phyloP scores from a whole-genome alignment of 2,888 invertebrate genomes.

The Volucella zonaria region DNA sequence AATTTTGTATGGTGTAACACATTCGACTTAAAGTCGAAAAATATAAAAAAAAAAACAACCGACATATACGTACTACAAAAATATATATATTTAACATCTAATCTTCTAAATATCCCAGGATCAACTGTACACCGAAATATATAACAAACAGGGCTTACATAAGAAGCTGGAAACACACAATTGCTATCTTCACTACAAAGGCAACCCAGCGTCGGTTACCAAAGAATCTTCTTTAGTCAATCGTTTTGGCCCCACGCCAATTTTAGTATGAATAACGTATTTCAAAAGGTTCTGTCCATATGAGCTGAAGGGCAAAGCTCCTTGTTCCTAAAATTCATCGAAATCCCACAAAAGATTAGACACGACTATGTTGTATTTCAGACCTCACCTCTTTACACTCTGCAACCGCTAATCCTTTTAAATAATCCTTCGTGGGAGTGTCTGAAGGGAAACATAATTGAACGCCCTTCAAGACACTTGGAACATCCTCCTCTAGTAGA shows the following conservation, averaged over 20 bases:
- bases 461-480: conserved; percentile 87
- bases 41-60: not conserved
- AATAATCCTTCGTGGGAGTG: conserved; percentile 82
- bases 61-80: not conserved
- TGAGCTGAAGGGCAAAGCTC: conserved; percentile 43
- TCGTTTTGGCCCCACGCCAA: conserved; percentile 89
- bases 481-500: conserved; percentile 89
- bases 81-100: not conserved
- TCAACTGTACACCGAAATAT: conserved; percentile 8
- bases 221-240: conserved; percentile 39
- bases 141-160: conserved; percentile 9
- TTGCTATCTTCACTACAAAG: conserved; percentile 1
- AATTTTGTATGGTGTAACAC: too few species aligned
- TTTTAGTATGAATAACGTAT: conserved; percentile 92
- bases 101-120: not conserved
- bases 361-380: not conserved
- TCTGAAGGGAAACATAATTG: conserved; percentile 88
- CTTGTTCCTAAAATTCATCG: conserved; percentile 57
- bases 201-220: conserved; percentile 37
- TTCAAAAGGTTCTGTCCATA: conserved; percentile 85
- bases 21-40: too few species aligned
- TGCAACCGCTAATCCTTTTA: conserved; percentile 84
- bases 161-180: not conserved
- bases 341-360: conserved; percentile 12
- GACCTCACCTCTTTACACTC: conserved; percentile 41